phyloP scores from a whole-genome alignment of 2,888 invertebrate genomes.

The Girardia tigrina region DNA sequence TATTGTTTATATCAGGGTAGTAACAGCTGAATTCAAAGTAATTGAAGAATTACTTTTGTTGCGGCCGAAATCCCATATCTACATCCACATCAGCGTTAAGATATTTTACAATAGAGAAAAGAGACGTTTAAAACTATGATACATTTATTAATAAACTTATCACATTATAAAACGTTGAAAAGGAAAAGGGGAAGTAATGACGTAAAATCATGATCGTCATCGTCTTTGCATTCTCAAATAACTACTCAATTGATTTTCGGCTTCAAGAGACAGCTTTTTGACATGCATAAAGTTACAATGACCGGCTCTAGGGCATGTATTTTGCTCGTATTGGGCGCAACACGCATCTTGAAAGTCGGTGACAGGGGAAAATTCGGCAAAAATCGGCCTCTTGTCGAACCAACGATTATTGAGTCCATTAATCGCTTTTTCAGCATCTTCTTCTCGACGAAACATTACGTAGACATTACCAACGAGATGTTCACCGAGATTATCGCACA shows the following conservation, averaged over 20 bases:
- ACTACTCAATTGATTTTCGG: not conserved
- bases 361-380: slow-evolving; percentile 92
- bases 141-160: no score
- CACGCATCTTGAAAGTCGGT: slow-evolving; percentile 98
- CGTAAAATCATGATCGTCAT: no score
- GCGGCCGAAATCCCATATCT: no score
- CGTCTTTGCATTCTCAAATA: not conserved
- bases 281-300: slow-evolving; percentile 99
- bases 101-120: no score
- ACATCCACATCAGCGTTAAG: no score
- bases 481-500: slow-evolving; percentile 95
- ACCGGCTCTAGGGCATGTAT: slow-evolving; percentile 91
- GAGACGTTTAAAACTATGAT: no score
- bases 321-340: slow-evolving; percentile 98
- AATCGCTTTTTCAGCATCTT: slow-evolving; percentile 92
- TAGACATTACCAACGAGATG: slow-evolving; percentile 97
- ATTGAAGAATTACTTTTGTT: no score
- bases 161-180: no score
- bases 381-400: slow-evolving; percentile 94
- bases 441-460: slow-evolving; percentile 90
- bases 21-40: no score
- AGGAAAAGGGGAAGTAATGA: no score
- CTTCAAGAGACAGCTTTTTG: slow-evolving; percentile 86
- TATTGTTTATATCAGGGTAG: no score
- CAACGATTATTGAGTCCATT: slow-evolving; percentile 92